Conservation (phyloP, 2,797 vertebrate genomes). For the Arctocebus calabarensis region DNA sequence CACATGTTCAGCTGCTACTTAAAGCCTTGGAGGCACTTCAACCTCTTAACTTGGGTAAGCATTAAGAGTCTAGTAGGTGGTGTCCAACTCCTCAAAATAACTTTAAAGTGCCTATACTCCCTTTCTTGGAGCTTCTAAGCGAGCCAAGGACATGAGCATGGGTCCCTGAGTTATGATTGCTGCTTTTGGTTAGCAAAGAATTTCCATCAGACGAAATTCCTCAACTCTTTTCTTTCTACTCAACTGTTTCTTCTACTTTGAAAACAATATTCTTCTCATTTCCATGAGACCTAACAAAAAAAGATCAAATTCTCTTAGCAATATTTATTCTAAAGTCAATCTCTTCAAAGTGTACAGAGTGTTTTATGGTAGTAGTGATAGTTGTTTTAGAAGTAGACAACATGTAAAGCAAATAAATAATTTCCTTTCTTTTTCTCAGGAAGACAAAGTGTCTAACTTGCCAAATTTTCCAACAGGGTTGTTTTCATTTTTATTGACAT, state of each 20-base stretch:
- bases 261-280: slow-evolving; percentile 35
- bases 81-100: slow-evolving; percentile 82
- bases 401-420: slow-evolving; percentile 78
- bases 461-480: slow-evolving; percentile 76
- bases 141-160: slow-evolving; percentile 78
- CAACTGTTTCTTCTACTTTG: slow-evolving; percentile 69
- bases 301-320: slow-evolving; percentile 22
- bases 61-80: slow-evolving; percentile 71
- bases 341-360: slow-evolving; percentile 54
- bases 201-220: slow-evolving; percentile 64
- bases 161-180: slow-evolving; percentile 70
- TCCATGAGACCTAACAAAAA: not conserved
- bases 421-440: slow-evolving; percentile 80
- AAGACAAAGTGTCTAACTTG: slow-evolving; percentile 80
- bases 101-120: slow-evolving; percentile 78
- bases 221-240: slow-evolving; percentile 74
- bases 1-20: slow-evolving; percentile 76
- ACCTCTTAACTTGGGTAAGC: slow-evolving; percentile 77
- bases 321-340: slow-evolving; percentile 44
- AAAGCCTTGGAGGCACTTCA: slow-evolving; percentile 80
- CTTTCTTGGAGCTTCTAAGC: slow-evolving; percentile 77
- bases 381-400: slow-evolving; percentile 77
- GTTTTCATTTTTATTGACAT: slow-evolving; percentile 83
- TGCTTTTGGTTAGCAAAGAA: slow-evolving; percentile 70
- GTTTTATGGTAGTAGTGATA: not conserved